Percentiles rank a stretch among this genome's conserved stretches.
Conservation (phyloP, 1,140 invertebrate genomes). For the Euura saliciscinereae region DNA sequence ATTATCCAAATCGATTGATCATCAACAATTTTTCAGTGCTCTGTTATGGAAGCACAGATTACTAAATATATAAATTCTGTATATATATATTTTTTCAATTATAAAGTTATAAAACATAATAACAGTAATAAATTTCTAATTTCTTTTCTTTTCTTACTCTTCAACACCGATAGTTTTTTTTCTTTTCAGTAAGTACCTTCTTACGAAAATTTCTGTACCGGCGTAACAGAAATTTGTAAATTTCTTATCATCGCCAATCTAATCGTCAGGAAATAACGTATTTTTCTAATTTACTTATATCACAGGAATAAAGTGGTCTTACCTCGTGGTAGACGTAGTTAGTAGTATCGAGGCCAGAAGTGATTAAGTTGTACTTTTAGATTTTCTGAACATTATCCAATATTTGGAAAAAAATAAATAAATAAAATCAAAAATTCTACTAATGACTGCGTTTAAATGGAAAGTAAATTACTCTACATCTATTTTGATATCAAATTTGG, state of each 20-base stretch:
- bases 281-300: neutral
- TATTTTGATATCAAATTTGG: neutral
- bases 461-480: neutral
- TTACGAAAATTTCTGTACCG: neutral
- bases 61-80: too few species aligned
- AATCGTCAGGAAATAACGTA: neutral
- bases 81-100: too few species aligned
- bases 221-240: neutral
- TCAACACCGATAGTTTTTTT: neutral
- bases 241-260: neutral
- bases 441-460: neutral
- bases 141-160: too few species aligned
- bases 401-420: too few species aligned
- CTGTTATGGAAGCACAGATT: too few species aligned
- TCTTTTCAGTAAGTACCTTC: neutral
- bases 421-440: neutral
- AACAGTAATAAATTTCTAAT: too few species aligned
- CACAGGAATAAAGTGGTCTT: slow-evolving; percentile 5
- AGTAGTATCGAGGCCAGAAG: slow-evolving; percentile 2
- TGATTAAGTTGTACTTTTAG: neutral
- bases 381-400: neutral
- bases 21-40: too few species aligned
- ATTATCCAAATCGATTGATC: too few species aligned
- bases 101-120: too few species aligned
- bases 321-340: neutral